Conservation (phyloP, 2,888 invertebrate genomes). For the Ophion ventricosus region DNA sequence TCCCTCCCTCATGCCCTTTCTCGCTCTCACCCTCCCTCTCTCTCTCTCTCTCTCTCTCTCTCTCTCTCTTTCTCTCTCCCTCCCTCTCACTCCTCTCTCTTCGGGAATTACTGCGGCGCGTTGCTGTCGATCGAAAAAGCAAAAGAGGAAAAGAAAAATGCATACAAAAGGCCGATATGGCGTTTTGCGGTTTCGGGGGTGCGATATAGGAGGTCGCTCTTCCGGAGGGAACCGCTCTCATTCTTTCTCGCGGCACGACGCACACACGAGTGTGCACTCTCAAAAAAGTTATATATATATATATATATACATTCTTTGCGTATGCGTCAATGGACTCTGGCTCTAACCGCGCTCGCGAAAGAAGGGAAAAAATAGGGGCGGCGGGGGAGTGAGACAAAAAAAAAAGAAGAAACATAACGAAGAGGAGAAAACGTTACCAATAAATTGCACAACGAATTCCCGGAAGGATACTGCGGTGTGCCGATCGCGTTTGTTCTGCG, state of each 20-base stretch:
- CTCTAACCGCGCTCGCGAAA: background rate
- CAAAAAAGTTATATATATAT: background rate
- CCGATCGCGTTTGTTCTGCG: slow-evolving; percentile 24
- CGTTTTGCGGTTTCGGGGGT: slow-evolving; percentile 80
- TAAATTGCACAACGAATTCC: slow-evolving; percentile 43
- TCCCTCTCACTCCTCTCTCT: background rate
- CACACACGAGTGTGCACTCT: background rate
- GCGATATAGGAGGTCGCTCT: slow-evolving; percentile 62
- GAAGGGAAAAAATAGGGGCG: slow-evolving; percentile 9
- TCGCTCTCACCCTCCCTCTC: no score
- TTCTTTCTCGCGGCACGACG: slow-evolving; percentile 18
- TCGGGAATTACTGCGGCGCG: slow-evolving; percentile 64
- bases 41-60: no score
- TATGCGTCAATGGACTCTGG: no score
- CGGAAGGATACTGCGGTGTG: slow-evolving; percentile 65
- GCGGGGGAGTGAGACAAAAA: slow-evolving; percentile 25
- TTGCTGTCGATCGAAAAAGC: slow-evolving; percentile 39
- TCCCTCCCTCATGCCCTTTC: background rate
- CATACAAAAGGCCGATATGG: slow-evolving; percentile 78
- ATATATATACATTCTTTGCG: slow-evolving; percentile 1
- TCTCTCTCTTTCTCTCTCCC: no score
- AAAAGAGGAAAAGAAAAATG: background rate
- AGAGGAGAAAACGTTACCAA: slow-evolving; percentile 36
- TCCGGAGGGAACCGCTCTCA: slow-evolving; percentile 46
- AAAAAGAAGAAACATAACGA: background rate